Percentiles rank a stretch among this genome's conserved stretches.
phyloP scores from a whole-genome alignment of 1,140 invertebrate genomes.

The Hyles vespertilio region DNA sequence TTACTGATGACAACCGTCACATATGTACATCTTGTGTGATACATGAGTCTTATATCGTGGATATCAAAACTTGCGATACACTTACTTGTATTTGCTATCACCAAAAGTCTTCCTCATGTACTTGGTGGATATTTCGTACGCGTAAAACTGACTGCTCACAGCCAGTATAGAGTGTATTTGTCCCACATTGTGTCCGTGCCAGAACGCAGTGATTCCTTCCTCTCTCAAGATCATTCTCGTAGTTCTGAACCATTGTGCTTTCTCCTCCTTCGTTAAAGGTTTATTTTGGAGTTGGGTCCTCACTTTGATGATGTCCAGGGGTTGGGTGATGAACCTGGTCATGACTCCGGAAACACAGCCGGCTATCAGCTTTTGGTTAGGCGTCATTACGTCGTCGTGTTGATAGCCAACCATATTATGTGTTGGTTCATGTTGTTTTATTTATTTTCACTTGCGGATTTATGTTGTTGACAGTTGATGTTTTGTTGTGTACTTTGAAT shows the following conservation, averaged over 20 bases:
- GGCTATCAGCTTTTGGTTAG: constrained; percentile 50
- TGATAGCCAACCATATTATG: constrained; percentile 52
- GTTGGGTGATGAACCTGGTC: constrained; percentile 56
- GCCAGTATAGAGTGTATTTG: constrained; percentile 55
- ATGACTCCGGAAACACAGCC: constrained; percentile 44
- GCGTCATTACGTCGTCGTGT: constrained; percentile 40
- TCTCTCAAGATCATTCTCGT: constrained; percentile 40
- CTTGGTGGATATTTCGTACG: constrained; percentile 52
- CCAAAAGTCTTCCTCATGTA: constrained; percentile 23
- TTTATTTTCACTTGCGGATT: not conserved
- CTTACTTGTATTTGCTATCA: constrained; percentile 35
- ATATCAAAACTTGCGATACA: constrained; percentile 1
- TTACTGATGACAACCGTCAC: no score
- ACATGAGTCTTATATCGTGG: not conserved
- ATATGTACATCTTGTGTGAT: not conserved
- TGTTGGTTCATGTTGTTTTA: constrained; percentile 1
- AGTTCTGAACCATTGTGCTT: constrained; percentile 24
- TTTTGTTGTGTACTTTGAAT: no score
- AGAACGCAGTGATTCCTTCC: constrained; percentile 56
- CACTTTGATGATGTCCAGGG: constrained; percentile 57
- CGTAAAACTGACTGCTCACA: constrained; percentile 51
- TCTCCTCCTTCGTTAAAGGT: constrained; percentile 4
- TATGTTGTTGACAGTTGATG: not conserved
- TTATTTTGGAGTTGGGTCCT: constrained; percentile 41
- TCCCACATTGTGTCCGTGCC: constrained; percentile 55